phyloP scores from a whole-genome alignment of 2,888 invertebrate species.

The Mythimna impura region DNA sequence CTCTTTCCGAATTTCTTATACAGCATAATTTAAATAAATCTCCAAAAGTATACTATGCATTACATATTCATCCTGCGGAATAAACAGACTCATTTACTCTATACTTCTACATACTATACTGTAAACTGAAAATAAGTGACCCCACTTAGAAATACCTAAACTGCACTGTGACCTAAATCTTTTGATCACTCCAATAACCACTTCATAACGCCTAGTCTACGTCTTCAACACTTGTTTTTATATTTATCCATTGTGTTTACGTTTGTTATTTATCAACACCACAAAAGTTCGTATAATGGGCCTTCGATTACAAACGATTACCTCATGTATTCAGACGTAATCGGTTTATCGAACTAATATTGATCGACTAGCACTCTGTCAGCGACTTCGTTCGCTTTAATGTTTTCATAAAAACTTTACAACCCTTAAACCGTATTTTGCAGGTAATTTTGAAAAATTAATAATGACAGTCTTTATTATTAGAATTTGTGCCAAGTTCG shows the following conservation, averaged over 20 bases:
- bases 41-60: not conserved
- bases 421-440: too few species aligned
- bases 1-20: not conserved
- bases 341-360: not conserved
- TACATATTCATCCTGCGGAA: not conserved
- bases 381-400: too few species aligned
- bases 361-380: too few species aligned
- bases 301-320: constrained; percentile 1
- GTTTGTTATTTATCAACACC: constrained; percentile 6
- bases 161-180: not conserved
- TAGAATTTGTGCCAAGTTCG: too few species aligned
- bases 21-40: too few species aligned
- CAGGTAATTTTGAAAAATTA: too few species aligned
- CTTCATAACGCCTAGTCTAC: not conserved
- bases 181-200: not conserved
- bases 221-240: not conserved
- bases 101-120: not conserved
- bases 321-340: constrained; percentile 13
- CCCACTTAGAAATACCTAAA: not conserved
- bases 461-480: too few species aligned
- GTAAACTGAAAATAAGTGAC: not conserved
- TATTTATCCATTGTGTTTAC: constrained; percentile 4
- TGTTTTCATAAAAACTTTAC: too few species aligned
- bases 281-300: not conserved
- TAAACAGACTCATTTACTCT: not conserved